Evolutionary conservation across 2,888 invertebrate genomes (phyloP), one percentile per base, ranked within the genome.

Genomic region (Sepioteuthis lessoniana): DNA sequence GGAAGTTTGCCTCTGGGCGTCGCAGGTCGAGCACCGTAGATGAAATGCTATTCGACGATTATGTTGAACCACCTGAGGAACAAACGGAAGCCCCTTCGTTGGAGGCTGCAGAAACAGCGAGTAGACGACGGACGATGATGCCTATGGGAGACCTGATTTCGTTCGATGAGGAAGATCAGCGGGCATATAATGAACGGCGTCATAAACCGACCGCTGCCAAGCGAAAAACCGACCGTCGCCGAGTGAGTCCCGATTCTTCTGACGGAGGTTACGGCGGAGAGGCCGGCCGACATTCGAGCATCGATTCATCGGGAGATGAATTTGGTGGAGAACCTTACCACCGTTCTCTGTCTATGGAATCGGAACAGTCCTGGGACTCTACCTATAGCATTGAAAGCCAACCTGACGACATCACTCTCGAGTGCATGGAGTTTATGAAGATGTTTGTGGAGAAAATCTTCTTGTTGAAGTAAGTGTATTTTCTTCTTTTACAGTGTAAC

Each of bases 391-490:
- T 96, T n/a, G 96, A 96, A 94, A 96, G 96, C n/a, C 96, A 96
- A 94, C 96, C 98, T 19, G 97, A 97, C 94, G 98, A 98, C 95
- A 97, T 98, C 95, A 97, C 98, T 1, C 97, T 98, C 94, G 97
- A 97, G 94, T 98, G 98, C 95, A 97, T 97, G 96, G 97, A 97
- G 94, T 98, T 98, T 95, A 98, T 98, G 98, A 98, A 98, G 95
- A 97, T 97, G 93, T 98, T 98, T 96, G 98, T 98, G 8, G 98
- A 98, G 76, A 97, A 98, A 94, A 97, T 98, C 37, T 98, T 98
- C 96, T 97, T 97, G 94, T 97, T 98, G 46, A 95, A 96, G 97
- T 97, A 96, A 95, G 96, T 95, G 93, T 31, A 42, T 13, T 46
- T 90, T 55, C 38, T 76, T 31, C 42, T 37, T 94, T 93, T 92